A percentile compares a stretch with the other conserved stretches of the same genome.
Conservation (phyloP, 2,888 invertebrate genomes). For the Scaeva pyrastri region DNA sequence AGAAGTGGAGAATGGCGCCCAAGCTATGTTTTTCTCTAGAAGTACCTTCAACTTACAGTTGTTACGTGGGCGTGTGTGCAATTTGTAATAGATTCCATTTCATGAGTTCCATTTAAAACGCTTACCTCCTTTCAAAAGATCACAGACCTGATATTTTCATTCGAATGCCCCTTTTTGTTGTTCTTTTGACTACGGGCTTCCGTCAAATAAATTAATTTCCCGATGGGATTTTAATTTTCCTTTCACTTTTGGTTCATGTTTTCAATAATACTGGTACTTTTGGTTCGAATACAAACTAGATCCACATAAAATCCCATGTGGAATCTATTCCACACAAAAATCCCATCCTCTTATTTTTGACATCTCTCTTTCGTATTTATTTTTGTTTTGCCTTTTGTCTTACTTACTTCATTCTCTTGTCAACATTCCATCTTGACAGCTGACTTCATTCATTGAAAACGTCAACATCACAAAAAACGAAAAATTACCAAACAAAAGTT, state of each 20-base stretch:
- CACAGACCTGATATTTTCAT: too few relatives aligned
- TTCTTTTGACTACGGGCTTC: not conserved
- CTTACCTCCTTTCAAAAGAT: too few relatives aligned
- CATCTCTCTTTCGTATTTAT: not conserved
- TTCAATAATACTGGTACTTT: not conserved
- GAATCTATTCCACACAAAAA: not conserved
- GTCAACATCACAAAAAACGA: constrained; percentile 67
- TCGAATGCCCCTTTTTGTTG: not conserved
- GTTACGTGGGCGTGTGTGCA: too few relatives aligned
- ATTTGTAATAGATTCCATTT: too few relatives aligned
- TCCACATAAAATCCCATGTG: constrained; percentile 6
- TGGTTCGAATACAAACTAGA: not conserved
- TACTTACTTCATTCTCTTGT: not conserved
- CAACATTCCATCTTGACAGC: constrained; percentile 54
- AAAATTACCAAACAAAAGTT: constrained; percentile 66
- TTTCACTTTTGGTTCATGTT: not conserved
- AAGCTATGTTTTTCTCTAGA: too few relatives aligned
- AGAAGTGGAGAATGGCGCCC: too few relatives aligned
- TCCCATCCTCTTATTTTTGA: constrained; percentile 2
- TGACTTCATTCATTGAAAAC: constrained; percentile 27
- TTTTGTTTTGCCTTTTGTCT: not conserved
- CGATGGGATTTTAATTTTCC: not conserved
- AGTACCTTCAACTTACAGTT: too few relatives aligned
- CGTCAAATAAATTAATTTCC: not conserved
- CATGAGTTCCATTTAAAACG: too few relatives aligned